Percentiles rank a stretch among this genome's conserved stretches.
Conservation (phyloP, 2,888 invertebrate genomes). For the Polymixis flavicincta region DNA sequence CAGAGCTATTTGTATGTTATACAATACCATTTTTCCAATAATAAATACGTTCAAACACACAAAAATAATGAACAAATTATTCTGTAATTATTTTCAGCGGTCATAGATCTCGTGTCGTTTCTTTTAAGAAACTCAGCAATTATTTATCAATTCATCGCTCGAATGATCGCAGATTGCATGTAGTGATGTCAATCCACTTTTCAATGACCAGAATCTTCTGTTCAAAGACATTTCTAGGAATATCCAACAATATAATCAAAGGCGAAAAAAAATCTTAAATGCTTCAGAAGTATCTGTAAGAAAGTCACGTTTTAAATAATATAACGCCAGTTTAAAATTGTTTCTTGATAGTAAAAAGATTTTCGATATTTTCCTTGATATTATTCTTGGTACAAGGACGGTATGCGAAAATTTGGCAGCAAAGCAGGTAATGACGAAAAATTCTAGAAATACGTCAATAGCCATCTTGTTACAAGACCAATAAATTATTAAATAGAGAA, state of each 20-base stretch:
- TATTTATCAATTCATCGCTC: slow-evolving; percentile 63
- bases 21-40: not conserved
- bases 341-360: slow-evolving; percentile 12
- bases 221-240: slow-evolving; percentile 69
- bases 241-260: slow-evolving; percentile 35
- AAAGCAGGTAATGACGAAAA: slow-evolving; percentile 6
- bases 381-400: slow-evolving; percentile 23
- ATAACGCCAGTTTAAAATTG: slow-evolving; percentile 20
- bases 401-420: slow-evolving; percentile 24
- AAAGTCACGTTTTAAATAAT: slow-evolving; percentile 40
- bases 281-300: not conserved
- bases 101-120: slow-evolving; percentile 22
- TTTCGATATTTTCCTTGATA: slow-evolving; percentile 26
- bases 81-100: not conserved
- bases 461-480: not conserved
- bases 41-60: not conserved
- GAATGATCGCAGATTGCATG: slow-evolving; percentile 73
- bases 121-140: slow-evolving; percentile 34
- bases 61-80: not conserved
- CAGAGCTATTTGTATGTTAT: not conserved
- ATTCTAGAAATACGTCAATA: not conserved
- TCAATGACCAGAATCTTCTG: slow-evolving; percentile 69
- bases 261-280: slow-evolving; percentile 16
- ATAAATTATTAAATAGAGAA: not conserved
- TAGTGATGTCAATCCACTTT: slow-evolving; percentile 70